Evolutionary conservation across 2,888 invertebrate species (phyloP).

Genomic region (Cataglyphis albicans): DNA sequence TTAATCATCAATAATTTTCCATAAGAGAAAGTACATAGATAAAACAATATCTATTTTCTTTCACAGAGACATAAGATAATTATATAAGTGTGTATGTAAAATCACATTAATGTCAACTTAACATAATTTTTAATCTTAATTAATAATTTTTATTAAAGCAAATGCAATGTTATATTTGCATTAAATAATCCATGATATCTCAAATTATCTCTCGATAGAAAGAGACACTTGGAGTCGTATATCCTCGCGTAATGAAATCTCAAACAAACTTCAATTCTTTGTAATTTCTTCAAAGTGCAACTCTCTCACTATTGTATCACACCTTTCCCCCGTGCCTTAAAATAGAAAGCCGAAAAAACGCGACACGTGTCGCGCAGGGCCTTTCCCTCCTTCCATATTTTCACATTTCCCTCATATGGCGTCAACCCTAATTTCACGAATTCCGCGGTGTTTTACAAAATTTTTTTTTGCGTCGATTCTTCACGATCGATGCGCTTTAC

Average conservation of each 20-base stretch:
- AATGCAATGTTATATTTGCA: background rate
- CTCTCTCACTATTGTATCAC: background rate
- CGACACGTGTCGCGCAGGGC: conserved; percentile 61
- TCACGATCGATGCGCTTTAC: conserved; percentile 63
- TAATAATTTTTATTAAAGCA: background rate
- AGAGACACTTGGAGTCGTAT: background rate
- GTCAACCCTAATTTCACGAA: conserved; percentile 83
- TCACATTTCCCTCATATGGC: conserved; percentile 32
- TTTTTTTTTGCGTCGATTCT: conserved; percentile 69
- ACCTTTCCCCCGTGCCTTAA: conserved; percentile 1
- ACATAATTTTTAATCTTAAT: background rate
- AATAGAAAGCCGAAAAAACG: conserved; percentile 27
- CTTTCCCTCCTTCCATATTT: conserved; percentile 64
- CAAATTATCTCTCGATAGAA: background rate
- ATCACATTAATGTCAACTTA: background rate
- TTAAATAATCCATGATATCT: background rate
- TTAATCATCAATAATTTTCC: background rate
- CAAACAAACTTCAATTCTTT: conserved; percentile 26
- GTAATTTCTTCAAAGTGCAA: background rate
- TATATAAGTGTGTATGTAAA: background rate
- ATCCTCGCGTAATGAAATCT: conserved; percentile 13
- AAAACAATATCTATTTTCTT: background rate
- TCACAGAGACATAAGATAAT: background rate
- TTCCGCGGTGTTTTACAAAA: conserved; percentile 79
- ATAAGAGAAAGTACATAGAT: background rate